These are phyloP conservation scores for silkworm (Bombyx mori) DNA, from an alignment of 1,140 invertebrate species.

Conservation along the genomic window DNA sequence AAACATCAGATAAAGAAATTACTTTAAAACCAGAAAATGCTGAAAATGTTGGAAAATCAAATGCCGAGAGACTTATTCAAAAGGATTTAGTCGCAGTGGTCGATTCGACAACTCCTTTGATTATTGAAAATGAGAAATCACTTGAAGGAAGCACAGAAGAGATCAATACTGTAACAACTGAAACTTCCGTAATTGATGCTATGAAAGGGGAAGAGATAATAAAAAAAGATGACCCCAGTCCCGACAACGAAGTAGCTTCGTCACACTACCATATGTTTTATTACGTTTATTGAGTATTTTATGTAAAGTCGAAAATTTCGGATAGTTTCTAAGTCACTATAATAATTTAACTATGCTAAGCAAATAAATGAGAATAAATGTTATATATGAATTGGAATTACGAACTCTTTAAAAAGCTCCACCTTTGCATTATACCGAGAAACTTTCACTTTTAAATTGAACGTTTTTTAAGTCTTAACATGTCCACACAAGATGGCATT, in stretches of 20 bases:
- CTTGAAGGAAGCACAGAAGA: too few relatives aligned
- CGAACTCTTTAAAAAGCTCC: conserved; percentile 1
- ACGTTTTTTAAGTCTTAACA: not conserved
- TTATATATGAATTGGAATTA: not conserved
- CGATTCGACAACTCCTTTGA: too few relatives aligned
- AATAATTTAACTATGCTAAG: not conserved
- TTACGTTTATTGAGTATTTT: conserved; percentile 38
- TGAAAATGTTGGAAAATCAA: conserved; percentile 17
- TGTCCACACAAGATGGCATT: not conserved
- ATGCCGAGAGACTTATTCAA: not conserved
- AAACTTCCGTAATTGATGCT: not conserved
- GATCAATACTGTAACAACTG: not conserved
- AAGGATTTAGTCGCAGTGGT: too few relatives aligned
- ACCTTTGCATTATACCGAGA: not conserved
- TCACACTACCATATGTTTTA: conserved; percentile 55
- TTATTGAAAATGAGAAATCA: too few relatives aligned
- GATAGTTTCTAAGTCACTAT: not conserved
- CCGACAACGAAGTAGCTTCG: conserved; percentile 50
- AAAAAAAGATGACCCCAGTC: conserved; percentile 23
- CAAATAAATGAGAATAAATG: conserved; percentile 3
- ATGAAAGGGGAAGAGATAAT: conserved; percentile 5
- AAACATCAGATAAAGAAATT: conserved; percentile 12
- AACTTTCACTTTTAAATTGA: too few relatives aligned
- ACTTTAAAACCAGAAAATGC: conserved; percentile 7
- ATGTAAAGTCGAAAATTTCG: conserved; percentile 6